A percentile compares a stretch with the other conserved stretches of the same genome.
phyloP scores from a whole-genome alignment of 2,888 invertebrate genomes.

The Philhelius pedissequus region DNA sequence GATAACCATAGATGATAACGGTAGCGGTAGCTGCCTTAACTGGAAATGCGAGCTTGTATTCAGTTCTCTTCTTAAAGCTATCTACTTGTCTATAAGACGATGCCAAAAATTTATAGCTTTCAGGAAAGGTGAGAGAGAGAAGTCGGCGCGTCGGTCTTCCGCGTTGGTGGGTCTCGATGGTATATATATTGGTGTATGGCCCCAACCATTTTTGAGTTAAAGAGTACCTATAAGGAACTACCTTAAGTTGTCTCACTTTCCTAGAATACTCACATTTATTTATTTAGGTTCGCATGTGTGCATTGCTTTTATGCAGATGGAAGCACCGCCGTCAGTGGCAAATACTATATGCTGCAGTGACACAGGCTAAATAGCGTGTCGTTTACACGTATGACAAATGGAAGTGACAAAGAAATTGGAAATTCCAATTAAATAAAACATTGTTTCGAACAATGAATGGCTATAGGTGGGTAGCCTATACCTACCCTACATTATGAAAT shows the following conservation, averaged over 20 bases:
- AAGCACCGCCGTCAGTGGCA: constrained; percentile 28
- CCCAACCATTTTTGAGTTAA: constrained; percentile 15
- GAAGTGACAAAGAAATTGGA: constrained; percentile 64
- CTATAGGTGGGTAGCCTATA: too few species aligned
- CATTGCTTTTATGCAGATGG: not conserved
- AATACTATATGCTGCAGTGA: constrained; percentile 11
- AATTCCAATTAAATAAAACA: constrained; percentile 60
- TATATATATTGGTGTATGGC: too few species aligned
- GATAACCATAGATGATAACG: not conserved
- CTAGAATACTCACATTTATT: constrained; percentile 63
- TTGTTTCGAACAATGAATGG: not conserved
- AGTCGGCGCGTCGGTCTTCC: too few species aligned
- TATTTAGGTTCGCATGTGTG: constrained; percentile 56
- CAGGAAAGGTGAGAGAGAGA: not conserved
- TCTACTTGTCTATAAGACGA: constrained; percentile 50
- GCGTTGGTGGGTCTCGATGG: too few species aligned
- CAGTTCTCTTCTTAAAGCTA: constrained; percentile 46
- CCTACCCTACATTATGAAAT: too few species aligned
- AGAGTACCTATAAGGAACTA: constrained; percentile 45
- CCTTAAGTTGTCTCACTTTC: constrained; percentile 58
- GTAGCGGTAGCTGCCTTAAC: not conserved
- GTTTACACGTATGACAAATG: constrained; percentile 63
- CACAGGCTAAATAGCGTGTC: constrained; percentile 56
- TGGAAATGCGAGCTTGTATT: constrained; percentile 50
- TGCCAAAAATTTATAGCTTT: not conserved